These are phyloP conservation scores for Tursiops truncatus DNA, from an alignment of 2,113 vertebrate species.

Conservation along the genomic window DNA sequence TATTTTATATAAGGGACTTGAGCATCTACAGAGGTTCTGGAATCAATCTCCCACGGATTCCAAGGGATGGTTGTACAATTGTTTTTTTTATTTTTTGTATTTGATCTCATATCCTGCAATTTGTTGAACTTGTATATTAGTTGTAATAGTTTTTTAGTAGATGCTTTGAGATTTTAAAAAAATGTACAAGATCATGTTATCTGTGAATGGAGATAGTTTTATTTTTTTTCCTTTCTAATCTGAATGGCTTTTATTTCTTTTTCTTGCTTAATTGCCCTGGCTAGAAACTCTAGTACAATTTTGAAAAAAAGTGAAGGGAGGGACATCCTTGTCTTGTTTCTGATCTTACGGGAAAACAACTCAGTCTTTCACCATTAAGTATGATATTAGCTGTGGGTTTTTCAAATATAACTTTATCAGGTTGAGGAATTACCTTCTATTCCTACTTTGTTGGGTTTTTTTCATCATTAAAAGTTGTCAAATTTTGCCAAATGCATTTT, in stretches of 20 bases:
- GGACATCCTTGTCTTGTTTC: background rate
- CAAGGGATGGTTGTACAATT: background rate
- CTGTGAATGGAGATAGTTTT: background rate
- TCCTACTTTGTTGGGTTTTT: background rate
- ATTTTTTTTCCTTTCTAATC: background rate
- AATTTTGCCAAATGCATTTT: background rate
- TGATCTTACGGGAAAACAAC: background rate
- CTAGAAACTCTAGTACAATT: background rate
- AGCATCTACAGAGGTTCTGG: background rate
- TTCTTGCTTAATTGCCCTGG: background rate
- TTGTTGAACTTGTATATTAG: background rate
- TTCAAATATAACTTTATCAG: background rate
- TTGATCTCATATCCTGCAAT: background rate
- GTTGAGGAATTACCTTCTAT: background rate
- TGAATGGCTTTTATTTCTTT: background rate
- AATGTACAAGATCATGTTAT: background rate
- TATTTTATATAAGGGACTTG: background rate
- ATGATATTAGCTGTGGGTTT: background rate
- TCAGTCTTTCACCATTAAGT: background rate
- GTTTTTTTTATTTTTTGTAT: background rate
- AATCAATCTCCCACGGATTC: background rate
- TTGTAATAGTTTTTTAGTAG: background rate
- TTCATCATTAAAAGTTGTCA: background rate
- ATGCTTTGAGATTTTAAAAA: background rate
- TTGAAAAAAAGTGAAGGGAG: background rate